These are phyloP conservation scores for Leptinotarsa tumamoca DNA, from an alignment of 2,888 invertebrate species.

Conservation along the genomic window DNA sequence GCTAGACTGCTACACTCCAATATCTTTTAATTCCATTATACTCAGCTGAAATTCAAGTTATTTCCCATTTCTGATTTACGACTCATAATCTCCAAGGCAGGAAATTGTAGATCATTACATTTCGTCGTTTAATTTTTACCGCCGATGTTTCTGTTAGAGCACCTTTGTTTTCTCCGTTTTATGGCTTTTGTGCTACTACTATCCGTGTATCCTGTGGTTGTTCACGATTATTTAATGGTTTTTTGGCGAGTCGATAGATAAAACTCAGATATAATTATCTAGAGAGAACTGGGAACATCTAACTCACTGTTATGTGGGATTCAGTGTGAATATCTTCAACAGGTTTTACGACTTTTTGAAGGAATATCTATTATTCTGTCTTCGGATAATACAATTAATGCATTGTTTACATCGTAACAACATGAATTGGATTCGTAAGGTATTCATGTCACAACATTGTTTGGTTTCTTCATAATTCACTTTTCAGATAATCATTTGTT, in stretches of 20 bases:
- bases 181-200: slow-evolving; percentile 16
- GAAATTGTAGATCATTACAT: slow-evolving; percentile 26
- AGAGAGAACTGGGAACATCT: not conserved
- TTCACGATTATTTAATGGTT: slow-evolving; percentile 1
- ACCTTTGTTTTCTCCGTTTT: slow-evolving; percentile 21
- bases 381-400: too few species aligned
- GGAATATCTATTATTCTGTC: not conserved
- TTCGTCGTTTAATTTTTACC: slow-evolving; percentile 13
- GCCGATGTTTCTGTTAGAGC: slow-evolving; percentile 17
- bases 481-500: too few species aligned
- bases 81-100: slow-evolving; percentile 28
- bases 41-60: too few species aligned
- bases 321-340: not conserved
- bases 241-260: not conserved
- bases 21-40: too few species aligned
- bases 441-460: too few species aligned
- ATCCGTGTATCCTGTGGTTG: slow-evolving; percentile 18
- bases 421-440: too few species aligned
- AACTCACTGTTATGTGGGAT: not conserved
- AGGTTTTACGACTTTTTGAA: not conserved
- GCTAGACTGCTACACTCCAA: too few species aligned
- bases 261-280: not conserved
- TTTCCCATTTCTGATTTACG: too few species aligned
- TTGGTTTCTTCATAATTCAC: too few species aligned
- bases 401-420: too few species aligned